phyloP scores from a whole-genome alignment of 2,113 vertebrate species.

The Callipepla squamata region DNA sequence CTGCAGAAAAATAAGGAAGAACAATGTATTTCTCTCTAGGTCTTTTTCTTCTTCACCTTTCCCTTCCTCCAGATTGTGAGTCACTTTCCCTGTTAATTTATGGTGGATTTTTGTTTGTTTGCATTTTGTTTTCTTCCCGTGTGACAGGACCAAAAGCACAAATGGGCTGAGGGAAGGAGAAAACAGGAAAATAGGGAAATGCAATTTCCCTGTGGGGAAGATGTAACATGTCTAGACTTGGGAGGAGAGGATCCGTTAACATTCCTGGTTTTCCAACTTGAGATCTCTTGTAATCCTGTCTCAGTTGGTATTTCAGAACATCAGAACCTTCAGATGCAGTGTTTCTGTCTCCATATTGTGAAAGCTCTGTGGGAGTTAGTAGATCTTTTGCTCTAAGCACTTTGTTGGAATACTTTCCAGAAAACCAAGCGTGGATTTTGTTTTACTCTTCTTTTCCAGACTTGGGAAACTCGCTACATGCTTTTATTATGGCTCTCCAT shows the following conservation, averaged over 20 bases:
- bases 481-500: constrained; percentile 93
- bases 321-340: fast-evolving
- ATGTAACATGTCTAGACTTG: not conserved
- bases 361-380: not conserved
- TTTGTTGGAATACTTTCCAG: not conserved
- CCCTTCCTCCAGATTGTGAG: not conserved
- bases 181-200: not conserved
- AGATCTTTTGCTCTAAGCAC: not conserved
- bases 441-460: constrained; percentile 73
- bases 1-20: not conserved
- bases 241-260: not conserved
- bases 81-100: not conserved
- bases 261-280: not conserved
- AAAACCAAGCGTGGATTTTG: not conserved
- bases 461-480: constrained; percentile 96
- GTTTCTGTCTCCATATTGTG: not conserved
- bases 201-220: not conserved
- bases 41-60: not conserved
- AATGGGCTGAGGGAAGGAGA: not conserved
- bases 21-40: not conserved
- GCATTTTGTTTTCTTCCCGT: not conserved
- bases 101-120: not conserved
- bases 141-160: not conserved
- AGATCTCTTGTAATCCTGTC: not conserved
- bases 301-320: not conserved